phyloP scores from a whole-genome alignment of 2,888 invertebrate genomes.

The Sinohyriopsis cumingii region DNA sequence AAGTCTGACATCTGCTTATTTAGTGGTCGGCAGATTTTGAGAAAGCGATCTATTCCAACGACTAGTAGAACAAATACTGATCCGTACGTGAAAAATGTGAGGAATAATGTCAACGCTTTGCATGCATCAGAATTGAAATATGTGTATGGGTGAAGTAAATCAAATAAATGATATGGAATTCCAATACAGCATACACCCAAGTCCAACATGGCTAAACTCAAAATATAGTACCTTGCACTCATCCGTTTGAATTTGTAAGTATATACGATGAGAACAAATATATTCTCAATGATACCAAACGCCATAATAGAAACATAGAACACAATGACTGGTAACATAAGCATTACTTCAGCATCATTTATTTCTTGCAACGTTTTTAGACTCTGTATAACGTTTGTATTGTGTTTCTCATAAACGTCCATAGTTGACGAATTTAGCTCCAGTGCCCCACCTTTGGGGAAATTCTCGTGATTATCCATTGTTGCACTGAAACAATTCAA shows the following conservation, averaged over 20 bases:
- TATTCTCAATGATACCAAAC: constrained; percentile 29
- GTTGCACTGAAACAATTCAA: too few species aligned
- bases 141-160: constrained; percentile 19
- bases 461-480: too few species aligned
- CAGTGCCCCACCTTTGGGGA: too few species aligned
- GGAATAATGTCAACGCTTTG: constrained; percentile 26
- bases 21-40: constrained; percentile 51
- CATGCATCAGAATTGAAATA: constrained; percentile 19
- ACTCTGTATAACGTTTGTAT: too few species aligned
- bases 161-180: constrained; percentile 37
- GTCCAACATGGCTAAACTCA: constrained; percentile 31
- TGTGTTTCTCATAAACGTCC: too few species aligned
- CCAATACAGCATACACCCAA: constrained; percentile 30
- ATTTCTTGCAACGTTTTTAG: constrained; percentile 3
- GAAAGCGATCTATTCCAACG: constrained; percentile 41
- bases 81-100: constrained; percentile 20
- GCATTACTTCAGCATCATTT: constrained; percentile 7
- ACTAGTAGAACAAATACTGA: constrained; percentile 37
- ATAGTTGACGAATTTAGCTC: too few species aligned
- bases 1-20: constrained; percentile 41
- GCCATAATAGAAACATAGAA: constrained; percentile 21
- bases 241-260: constrained; percentile 29
- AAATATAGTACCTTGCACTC: constrained; percentile 33
- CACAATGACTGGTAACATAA: constrained; percentile 14
- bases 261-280: constrained; percentile 26